Conservation (phyloP, 2,113 vertebrate species). For the Mola mola region DNA sequence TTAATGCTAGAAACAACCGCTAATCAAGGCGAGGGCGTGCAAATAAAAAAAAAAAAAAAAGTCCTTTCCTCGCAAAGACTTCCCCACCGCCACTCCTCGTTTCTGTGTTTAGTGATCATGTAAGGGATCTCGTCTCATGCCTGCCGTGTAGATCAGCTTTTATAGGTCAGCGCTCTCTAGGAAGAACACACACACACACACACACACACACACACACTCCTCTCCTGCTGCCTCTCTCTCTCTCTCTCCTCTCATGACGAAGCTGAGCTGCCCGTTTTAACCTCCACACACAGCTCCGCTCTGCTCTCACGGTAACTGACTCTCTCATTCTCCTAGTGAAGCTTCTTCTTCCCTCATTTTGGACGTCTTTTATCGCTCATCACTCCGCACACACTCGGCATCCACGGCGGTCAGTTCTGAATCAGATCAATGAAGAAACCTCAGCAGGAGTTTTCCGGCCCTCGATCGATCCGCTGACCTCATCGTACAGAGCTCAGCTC, state of each 20-base stretch:
- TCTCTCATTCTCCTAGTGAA: not conserved
- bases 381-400: too few relatives aligned
- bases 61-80: not conserved
- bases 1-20: too few relatives aligned
- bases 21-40: too few relatives aligned
- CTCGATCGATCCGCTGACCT: too few relatives aligned
- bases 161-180: conserved; percentile 56
- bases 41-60: too few relatives aligned
- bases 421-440: too few relatives aligned
- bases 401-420: too few relatives aligned
- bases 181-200: conserved; percentile 16
- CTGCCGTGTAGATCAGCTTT: conserved; percentile 51
- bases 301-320: conserved; percentile 13
- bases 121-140: conserved; percentile 45
- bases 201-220: conserved; percentile 19
- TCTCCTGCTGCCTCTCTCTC: conserved; percentile 23
- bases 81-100: conserved; percentile 3
- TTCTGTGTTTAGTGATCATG: conserved; percentile 32
- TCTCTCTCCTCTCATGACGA: not conserved
- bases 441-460: too few relatives aligned
- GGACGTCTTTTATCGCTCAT: not conserved
- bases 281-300: conserved; percentile 3
- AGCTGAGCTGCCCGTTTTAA: conserved; percentile 7
- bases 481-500: too few relatives aligned
- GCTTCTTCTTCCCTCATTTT: not conserved